A percentile compares a stretch with the other conserved stretches of the same genome.
These are phyloP conservation scores for Torymus auratus DNA, from an alignment of 2,888 invertebrate species.

Conservation along the genomic window DNA sequence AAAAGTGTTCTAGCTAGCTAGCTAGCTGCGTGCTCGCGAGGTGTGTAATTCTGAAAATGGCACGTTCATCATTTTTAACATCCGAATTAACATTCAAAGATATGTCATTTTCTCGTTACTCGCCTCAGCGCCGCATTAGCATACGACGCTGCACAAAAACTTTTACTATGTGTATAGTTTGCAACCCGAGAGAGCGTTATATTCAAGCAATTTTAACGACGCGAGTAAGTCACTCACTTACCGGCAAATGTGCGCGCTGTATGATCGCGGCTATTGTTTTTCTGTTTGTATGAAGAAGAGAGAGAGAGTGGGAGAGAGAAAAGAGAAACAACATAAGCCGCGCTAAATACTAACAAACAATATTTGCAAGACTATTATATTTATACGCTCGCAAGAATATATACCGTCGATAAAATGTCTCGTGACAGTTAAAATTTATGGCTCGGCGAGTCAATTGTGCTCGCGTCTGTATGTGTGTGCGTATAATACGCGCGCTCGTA, in stretches of 20 bases:
- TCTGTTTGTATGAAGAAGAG: background rate
- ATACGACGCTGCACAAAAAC: constrained; percentile 12
- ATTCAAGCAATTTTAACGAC: constrained; percentile 34
- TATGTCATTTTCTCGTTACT: constrained; percentile 15
- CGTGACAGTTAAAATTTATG: too few species aligned
- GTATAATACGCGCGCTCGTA: too few species aligned
- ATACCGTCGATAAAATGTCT: too few species aligned
- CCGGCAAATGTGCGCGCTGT: constrained; percentile 9
- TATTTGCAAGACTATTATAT: too few species aligned
- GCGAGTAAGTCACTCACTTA: constrained; percentile 22
- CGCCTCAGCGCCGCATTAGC: background rate
- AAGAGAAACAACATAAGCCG: background rate
- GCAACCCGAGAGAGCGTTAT: constrained; percentile 19
- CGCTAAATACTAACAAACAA: constrained; percentile 1
- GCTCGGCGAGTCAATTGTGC: too few species aligned
- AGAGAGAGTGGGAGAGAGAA: background rate
- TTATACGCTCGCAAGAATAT: too few species aligned
- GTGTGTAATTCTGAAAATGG: constrained; percentile 1
- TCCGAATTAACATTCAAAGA: constrained; percentile 32
- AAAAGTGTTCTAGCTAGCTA: too few species aligned
- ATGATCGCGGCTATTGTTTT: background rate
- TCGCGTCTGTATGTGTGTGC: too few species aligned
- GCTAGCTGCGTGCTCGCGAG: too few species aligned
- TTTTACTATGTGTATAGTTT: constrained; percentile 2
- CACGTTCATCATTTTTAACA: constrained; percentile 16